Evolutionary conservation across 2,888 invertebrate species (phyloP), one percentile per base, ranked within the genome.

Genomic region (Tethea ocularis): DNA sequence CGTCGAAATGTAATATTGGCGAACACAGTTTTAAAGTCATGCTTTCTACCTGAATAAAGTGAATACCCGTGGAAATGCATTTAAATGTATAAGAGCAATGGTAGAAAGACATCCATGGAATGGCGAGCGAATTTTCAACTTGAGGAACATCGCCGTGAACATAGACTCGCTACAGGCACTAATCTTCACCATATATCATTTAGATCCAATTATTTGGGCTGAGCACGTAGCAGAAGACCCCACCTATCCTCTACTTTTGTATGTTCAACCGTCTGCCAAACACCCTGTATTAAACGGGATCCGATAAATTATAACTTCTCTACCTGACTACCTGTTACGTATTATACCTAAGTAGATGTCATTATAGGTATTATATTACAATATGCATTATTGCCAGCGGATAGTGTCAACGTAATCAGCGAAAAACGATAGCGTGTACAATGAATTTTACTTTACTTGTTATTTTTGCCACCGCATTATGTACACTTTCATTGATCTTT

Each of bases 1-100:
- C 20, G 41, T 41, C 17, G 46, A 46, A 46, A 46, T 20, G 46
- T 46, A 46, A 46, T 46, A n/a, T 46, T 20, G 46, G 46, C 46
- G 46, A 46, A 20, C 46, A 20, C 8, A 20, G 41, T 46, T 46
- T 46, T 46, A 46, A 20, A 33, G 33, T 33, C 33, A 33, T 33
- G 33, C 13, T 13, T 29, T 2, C 26, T 26, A 26, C 33, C 13
- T 33, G 33, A 13, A 33, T 33, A 33, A 33, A 46, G 46, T 20
- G 46, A 46, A 46, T 36, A 15, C 36, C 15, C 4, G 36, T 36
- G 6, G 36, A 36, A 36, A 36, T 41, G 41, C 46, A 7, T 46
- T 46, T 46, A 46, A 3, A 46, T 15, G 7, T 10, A 46, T 20
- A 46, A 20, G 38, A n/a, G 4, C 5, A n/a, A n/a, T 1, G 38